These are phyloP conservation scores for Leptinotarsa tumamoca DNA, from an alignment of 2,888 invertebrate species.

Conservation along the genomic window DNA sequence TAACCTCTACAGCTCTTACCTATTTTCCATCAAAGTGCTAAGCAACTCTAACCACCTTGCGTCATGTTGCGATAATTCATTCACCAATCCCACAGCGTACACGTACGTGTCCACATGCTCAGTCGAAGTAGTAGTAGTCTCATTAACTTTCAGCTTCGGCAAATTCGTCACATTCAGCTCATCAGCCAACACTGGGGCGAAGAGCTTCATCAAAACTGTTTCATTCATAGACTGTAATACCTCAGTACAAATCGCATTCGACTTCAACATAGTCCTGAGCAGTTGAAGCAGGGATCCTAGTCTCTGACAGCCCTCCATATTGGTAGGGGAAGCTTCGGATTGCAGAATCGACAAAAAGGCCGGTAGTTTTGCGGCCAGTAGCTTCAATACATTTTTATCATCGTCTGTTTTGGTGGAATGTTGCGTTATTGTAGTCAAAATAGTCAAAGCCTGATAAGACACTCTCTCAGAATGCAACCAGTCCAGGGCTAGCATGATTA, in stretches of 20 bases:
- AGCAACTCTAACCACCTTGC: constrained; percentile 66
- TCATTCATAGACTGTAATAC: constrained; percentile 64
- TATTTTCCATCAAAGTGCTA: constrained; percentile 62
- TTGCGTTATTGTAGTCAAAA: constrained; percentile 65
- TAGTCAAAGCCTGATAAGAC: constrained; percentile 62
- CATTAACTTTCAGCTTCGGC: constrained; percentile 43
- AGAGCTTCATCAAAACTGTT: constrained; percentile 63
- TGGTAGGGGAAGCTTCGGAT: constrained; percentile 53
- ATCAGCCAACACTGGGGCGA: constrained; percentile 63
- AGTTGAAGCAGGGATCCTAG: constrained; percentile 67
- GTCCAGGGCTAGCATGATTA: constrained; percentile 66
- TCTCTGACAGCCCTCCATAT: constrained; percentile 51
- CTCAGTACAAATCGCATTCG: constrained; percentile 52
- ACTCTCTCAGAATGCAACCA: constrained; percentile 68
- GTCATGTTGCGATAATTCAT: constrained; percentile 66
- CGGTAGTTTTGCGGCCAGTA: constrained; percentile 61
- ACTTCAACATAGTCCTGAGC: constrained; percentile 35
- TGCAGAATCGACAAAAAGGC: constrained; percentile 64
- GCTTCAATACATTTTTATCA: constrained; percentile 56
- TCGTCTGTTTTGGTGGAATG: constrained; percentile 55
- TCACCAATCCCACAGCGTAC: constrained; percentile 67
- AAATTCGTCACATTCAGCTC: constrained; percentile 40
- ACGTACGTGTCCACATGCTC: constrained; percentile 67
- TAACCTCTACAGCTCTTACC: constrained; percentile 49
- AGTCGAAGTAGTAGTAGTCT: constrained; percentile 53